Percentiles rank a stretch among this genome's conserved stretches.
phyloP scores from a whole-genome alignment of 1,140 invertebrate species.

The Drosophila littoralis region DNA sequence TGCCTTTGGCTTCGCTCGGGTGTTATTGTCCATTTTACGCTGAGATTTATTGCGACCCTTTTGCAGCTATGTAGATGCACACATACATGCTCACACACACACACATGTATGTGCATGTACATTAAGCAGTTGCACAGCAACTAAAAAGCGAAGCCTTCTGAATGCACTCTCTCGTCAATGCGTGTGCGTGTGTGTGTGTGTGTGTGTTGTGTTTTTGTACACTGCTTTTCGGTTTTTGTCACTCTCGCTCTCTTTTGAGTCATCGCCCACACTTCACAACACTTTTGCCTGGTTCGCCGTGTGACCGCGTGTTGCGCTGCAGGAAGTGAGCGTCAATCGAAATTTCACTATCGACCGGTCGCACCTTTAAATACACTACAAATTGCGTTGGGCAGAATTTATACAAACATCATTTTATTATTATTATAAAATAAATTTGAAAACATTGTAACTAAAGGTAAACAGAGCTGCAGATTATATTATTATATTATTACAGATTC shows the following conservation, averaged over 20 bases:
- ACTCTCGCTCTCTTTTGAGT: constrained; percentile 77
- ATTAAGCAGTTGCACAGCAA: constrained; percentile 7
- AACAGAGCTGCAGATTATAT: too few relatives aligned
- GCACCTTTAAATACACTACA: constrained; percentile 22
- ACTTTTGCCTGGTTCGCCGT: constrained; percentile 9
- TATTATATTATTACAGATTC: too few relatives aligned
- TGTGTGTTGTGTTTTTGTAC: constrained; percentile 45
- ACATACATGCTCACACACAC: background rate
- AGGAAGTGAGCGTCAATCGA: constrained; percentile 32
- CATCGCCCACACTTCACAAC: constrained; percentile 53
- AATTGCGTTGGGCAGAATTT: background rate
- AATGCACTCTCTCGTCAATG: constrained; percentile 27
- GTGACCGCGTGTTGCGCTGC: constrained; percentile 36
- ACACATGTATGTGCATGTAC: background rate
- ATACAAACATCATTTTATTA: too few relatives aligned
- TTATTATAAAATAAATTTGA: background rate
- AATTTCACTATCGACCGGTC: constrained; percentile 1
- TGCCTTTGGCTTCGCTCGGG: constrained; percentile 31
- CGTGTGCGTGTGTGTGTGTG: constrained; percentile 32
- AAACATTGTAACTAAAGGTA: background rate
- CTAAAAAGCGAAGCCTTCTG: constrained; percentile 27
- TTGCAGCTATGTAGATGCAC: constrained; percentile 7
- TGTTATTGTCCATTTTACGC: constrained; percentile 61
- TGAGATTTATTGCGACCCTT: constrained; percentile 66
- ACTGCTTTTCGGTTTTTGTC: constrained; percentile 54